Conservation (phyloP, 2,888 invertebrate species). For the Euzetes globulus region DNA sequence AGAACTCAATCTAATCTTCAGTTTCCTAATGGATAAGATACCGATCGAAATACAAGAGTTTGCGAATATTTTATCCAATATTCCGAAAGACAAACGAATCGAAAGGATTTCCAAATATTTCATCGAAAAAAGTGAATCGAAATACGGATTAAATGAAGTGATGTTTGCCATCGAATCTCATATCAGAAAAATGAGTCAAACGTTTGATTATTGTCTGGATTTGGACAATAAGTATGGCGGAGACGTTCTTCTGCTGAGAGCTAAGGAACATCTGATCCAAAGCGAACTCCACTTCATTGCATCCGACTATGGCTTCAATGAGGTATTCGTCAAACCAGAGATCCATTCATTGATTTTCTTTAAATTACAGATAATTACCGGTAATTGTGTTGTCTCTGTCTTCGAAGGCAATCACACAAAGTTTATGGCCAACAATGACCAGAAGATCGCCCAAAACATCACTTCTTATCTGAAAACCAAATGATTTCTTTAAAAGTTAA, state of each 20-base stretch:
- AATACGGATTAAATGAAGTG: neutral
- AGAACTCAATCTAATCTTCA: neutral
- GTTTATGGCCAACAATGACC: neutral
- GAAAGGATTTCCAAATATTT: neutral
- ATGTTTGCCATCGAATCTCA: neutral
- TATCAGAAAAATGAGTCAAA: neutral
- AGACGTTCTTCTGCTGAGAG: neutral
- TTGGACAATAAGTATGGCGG: neutral
- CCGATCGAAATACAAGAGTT: neutral
- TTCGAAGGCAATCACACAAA: slow-evolving; percentile 3
- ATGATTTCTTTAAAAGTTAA: no score
- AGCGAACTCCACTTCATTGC: neutral
- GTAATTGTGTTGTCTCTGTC: neutral
- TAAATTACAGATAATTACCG: neutral
- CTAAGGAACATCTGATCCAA: neutral
- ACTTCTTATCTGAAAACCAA: neutral
- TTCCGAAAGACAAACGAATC: neutral
- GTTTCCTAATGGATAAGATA: neutral
- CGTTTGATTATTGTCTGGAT: neutral
- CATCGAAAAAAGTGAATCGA: neutral
- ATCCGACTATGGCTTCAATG: neutral
- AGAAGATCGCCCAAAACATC: neutral
- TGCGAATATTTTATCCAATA: neutral
- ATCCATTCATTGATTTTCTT: neutral
- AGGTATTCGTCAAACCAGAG: neutral